These are phyloP conservation scores for Semotilus atromaculatus DNA, from an alignment of 2,797 vertebrate genomes.

Conservation along the genomic window DNA sequence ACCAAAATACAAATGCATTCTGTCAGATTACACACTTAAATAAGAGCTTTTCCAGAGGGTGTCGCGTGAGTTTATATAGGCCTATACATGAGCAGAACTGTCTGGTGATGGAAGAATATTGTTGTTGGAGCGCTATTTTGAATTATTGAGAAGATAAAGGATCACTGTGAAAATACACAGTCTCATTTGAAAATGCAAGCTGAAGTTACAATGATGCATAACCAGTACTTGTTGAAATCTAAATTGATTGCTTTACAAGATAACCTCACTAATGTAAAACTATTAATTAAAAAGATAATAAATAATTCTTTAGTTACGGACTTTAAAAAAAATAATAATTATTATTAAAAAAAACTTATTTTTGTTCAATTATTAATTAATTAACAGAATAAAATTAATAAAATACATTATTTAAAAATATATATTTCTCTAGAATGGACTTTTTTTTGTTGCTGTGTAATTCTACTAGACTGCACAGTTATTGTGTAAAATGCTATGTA, in stretches of 20 bases:
- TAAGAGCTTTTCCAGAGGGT: slow-evolving; percentile 54
- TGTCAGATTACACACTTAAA: slow-evolving; percentile 29
- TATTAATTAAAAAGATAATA: not conserved
- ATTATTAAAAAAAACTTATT: too few species aligned
- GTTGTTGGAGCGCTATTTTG: slow-evolving; percentile 64
- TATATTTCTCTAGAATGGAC: too few species aligned
- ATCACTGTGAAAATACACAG: too few species aligned
- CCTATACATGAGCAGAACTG: slow-evolving; percentile 53
- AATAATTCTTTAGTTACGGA: not conserved
- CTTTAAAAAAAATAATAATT: not conserved
- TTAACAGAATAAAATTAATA: too few species aligned
- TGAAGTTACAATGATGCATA: not conserved
- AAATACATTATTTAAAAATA: too few species aligned
- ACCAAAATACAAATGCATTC: slow-evolving; percentile 8
- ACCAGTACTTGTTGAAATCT: not conserved
- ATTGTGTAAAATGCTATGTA: not conserved
- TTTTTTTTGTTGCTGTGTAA: too few species aligned
- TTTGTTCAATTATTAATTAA: too few species aligned
- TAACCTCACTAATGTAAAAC: not conserved
- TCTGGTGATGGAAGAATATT: slow-evolving; percentile 65
- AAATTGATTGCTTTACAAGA: not conserved
- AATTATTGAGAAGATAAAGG: slow-evolving; percentile 73
- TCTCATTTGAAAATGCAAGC: not conserved
- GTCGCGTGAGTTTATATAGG: slow-evolving; percentile 8
- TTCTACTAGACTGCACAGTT: not conserved